Conservation (phyloP, 1,140 invertebrate genomes). For the Melanaphis sacchari region DNA sequence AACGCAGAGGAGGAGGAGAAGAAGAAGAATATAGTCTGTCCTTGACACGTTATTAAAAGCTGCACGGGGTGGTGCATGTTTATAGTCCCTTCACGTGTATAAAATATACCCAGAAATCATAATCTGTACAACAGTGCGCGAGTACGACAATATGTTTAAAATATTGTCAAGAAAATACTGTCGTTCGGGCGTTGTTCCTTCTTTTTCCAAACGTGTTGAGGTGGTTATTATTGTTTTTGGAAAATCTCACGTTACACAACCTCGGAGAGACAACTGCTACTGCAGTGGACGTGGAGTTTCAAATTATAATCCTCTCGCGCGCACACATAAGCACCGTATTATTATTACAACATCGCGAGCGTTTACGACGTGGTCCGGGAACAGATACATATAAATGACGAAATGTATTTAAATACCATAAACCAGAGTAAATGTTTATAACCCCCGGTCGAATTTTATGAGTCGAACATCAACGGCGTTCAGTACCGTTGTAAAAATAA, state of each 20-base stretch:
- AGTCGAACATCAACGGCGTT: constrained; percentile 18
- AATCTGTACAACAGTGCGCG: background rate
- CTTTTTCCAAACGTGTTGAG: background rate
- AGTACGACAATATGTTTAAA: background rate
- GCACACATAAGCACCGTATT: background rate
- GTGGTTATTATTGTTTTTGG: background rate
- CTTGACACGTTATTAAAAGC: constrained; percentile 43
- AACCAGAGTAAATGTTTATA: constrained; percentile 32
- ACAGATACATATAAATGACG: constrained; percentile 27
- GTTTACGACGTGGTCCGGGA: constrained; percentile 27
- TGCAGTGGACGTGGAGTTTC: background rate
- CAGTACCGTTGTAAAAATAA: constrained; percentile 36
- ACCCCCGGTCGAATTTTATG: constrained; percentile 31
- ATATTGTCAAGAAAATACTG: background rate
- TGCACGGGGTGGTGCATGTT: background rate
- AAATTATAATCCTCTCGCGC: background rate
- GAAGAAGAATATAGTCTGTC: background rate
- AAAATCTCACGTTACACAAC: background rate
- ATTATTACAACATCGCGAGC: background rate
- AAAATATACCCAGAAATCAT: background rate
- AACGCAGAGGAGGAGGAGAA: background rate
- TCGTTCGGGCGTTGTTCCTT: background rate
- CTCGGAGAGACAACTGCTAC: background rate
- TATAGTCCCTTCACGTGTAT: background rate
- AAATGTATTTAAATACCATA: constrained; percentile 50